Evolutionary conservation across 2,888 invertebrate species (phyloP), one percentile per base, ranked within the genome.

Genomic region (Epicampocera succincta): DNA sequence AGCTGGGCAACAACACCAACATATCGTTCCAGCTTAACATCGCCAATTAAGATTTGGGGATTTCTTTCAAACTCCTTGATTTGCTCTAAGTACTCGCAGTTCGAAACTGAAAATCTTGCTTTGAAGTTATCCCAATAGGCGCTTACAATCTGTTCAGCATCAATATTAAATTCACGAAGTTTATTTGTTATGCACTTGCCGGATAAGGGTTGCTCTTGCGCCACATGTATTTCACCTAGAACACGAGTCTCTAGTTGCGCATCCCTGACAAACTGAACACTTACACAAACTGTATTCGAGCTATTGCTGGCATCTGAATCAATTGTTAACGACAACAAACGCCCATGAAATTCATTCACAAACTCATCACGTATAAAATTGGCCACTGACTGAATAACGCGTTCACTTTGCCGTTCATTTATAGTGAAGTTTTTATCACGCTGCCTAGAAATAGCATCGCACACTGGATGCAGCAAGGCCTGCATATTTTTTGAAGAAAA

Each of bases 401-500:
- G n/a, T 58, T 73, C 77, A 12, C 13, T 52, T 63, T 65, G 42
- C 15, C 3, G 9, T 0, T 50, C 12, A 19, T 60, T 50, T 15
- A 77, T 19, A 1, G 6, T 63, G 12, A 81, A 74, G 4, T 44
- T 42, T 58, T 48, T 69, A 0, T 11, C 13, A 6, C 46, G 19
- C 6, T 60, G 13, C 15, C 58, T 52, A 0, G 63, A 65, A 13
- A 81, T 46, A 1, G 69, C 77, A 9, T 66, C 58, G 15, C 66
- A 77, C 5, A 73, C 5, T 11, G 81, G 81, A 0, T 21, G 19
- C 25, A 81, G 4, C 11, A 81, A 2, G 2, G 50, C n/a, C 15
- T 68, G 50, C 73, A 81, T 58, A 42, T 81, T 63, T 29, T 65
- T 77, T 8, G 77, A 73, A 21, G 17, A 68, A n/a, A 81, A 69